A percentile compares a stretch with the other conserved stretches of the same genome.
phyloP scores from a whole-genome alignment of 2,113 vertebrate species.

The Dinomys branickii region DNA sequence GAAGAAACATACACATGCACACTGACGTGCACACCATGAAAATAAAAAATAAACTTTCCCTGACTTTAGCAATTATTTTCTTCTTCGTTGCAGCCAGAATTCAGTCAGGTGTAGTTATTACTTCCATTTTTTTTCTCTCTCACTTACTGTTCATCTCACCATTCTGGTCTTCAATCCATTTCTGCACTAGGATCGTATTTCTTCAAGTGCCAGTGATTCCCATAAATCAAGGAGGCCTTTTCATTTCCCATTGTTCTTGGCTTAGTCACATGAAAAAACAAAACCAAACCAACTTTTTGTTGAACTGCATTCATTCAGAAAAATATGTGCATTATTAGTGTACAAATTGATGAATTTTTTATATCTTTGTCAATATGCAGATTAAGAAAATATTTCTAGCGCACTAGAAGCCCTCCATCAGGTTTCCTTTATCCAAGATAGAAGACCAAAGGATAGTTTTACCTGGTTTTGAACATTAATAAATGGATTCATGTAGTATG shows the following conservation, averaged over 20 bases:
- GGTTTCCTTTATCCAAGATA: background rate
- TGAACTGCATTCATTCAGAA: constrained; percentile 34
- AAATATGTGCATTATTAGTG: background rate
- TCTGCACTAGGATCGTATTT: background rate
- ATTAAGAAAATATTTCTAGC: constrained; percentile 20
- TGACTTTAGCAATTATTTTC: background rate
- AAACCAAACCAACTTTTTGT: background rate
- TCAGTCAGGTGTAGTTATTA: background rate
- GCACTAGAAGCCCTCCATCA: background rate
- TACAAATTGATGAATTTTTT: constrained; percentile 9
- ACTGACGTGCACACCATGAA: background rate
- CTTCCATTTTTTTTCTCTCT: background rate
- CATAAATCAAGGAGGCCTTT: background rate
- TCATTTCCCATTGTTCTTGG: background rate
- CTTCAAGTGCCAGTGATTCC: background rate
- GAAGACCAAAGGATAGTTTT: constrained; percentile 1
- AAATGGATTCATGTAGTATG: background rate
- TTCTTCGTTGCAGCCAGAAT: constrained; percentile 5
- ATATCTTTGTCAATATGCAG: background rate
- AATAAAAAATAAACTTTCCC: background rate
- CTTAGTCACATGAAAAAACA: background rate
- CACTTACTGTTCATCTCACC: background rate
- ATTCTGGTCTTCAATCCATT: background rate
- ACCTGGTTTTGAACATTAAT: background rate
- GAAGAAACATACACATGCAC: background rate